Evolutionary conservation across 2,113 vertebrate genomes (phyloP).

Genomic region (Columbina picui): DNA sequence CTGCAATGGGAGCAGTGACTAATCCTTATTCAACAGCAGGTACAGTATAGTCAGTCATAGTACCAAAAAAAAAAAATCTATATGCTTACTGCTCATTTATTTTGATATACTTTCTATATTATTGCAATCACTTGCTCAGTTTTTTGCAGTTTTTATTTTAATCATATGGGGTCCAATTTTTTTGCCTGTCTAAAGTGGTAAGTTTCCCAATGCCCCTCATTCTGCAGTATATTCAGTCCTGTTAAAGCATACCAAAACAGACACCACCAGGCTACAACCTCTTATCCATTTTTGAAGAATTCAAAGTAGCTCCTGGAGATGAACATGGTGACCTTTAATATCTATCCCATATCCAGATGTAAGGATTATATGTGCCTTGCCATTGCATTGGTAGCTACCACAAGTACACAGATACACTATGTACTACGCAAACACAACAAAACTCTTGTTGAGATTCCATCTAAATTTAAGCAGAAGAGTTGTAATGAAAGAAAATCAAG

Average conservation of each 20-base stretch:
- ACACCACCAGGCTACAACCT: not conserved
- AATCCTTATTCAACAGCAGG: not conserved
- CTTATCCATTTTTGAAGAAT: not conserved
- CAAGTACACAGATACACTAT: not conserved
- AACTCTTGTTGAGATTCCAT: not conserved
- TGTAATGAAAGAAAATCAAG: not conserved
- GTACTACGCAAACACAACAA: not conserved
- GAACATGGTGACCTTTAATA: not conserved
- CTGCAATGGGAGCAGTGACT: not conserved
- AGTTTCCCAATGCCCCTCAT: not conserved
- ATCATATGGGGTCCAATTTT: not conserved
- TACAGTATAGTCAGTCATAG: not conserved
- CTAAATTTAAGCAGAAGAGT: not conserved
- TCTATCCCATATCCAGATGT: not conserved
- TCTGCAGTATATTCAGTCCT: not conserved
- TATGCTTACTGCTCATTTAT: not conserved
- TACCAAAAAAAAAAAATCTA: not conserved
- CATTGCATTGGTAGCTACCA: not conserved
- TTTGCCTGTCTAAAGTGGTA: not conserved
- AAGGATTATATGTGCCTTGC: not conserved
- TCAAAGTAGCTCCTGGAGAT: not conserved
- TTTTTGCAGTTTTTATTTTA: not conserved
- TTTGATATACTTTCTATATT: not conserved
- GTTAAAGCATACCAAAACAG: not conserved
- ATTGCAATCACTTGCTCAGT: not conserved